Evolutionary conservation across 2,888 invertebrate species (phyloP).

Genomic region (Seira sanloemensis): DNA sequence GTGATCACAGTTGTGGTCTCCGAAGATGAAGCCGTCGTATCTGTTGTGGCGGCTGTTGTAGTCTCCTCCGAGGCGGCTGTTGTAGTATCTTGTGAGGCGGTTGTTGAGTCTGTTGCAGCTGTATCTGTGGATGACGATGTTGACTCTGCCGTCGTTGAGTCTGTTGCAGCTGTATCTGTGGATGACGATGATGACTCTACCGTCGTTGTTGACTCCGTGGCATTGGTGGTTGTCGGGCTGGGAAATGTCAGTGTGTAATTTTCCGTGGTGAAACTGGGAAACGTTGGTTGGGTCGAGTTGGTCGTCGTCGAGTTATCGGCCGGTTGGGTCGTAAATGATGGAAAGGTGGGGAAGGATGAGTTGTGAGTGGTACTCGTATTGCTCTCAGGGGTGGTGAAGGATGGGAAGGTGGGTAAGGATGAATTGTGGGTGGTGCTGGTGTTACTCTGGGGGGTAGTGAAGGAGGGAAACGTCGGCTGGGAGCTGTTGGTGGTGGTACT

Average conservation of each 20-base stretch:
- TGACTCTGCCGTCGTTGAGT: background rate
- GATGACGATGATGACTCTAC: background rate
- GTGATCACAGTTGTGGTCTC: background rate
- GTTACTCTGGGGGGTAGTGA: too few species aligned
- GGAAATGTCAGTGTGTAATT: background rate
- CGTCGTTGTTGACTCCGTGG: background rate
- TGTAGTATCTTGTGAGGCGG: constrained; percentile 1
- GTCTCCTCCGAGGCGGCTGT: constrained; percentile 14
- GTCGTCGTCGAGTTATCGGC: background rate
- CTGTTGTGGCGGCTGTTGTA: background rate
- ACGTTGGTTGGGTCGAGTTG: background rate
- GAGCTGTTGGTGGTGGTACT: too few species aligned
- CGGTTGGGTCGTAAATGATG: too few species aligned
- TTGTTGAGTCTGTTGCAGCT: background rate
- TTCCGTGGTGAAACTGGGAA: background rate
- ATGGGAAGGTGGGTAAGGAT: too few species aligned
- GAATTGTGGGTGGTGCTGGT: too few species aligned
- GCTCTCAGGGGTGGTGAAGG: too few species aligned
- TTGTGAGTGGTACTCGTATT: too few species aligned
- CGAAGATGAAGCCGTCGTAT: background rate
- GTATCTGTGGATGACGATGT: background rate
- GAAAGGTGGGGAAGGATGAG: too few species aligned
- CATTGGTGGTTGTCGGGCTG: background rate
- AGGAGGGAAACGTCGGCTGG: too few species aligned
- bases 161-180: background rate